Percentiles rank a stretch among this genome's conserved stretches.
Conservation (phyloP, 2,888 invertebrate genomes). For the Heteromurus nitidus region DNA sequence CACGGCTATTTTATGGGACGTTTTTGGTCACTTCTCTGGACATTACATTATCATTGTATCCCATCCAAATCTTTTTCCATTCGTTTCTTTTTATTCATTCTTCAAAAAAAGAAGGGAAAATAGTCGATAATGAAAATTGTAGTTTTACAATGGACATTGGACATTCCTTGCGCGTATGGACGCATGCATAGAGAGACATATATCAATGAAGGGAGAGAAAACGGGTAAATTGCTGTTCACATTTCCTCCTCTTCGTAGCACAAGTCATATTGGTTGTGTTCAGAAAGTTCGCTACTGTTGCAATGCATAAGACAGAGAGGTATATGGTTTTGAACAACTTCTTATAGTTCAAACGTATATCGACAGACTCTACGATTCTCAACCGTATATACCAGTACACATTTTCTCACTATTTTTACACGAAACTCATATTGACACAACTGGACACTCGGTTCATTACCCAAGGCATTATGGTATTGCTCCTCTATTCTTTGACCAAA, state of each 20-base stretch:
- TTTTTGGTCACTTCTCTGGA: slow-evolving; percentile 66
- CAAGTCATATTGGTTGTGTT: too few relatives aligned
- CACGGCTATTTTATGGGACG: slow-evolving; percentile 69
- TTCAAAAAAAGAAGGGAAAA: slow-evolving; percentile 1
- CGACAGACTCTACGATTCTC: background rate
- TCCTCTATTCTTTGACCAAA: too few relatives aligned
- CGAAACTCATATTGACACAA: slow-evolving; percentile 12
- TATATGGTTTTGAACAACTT: too few relatives aligned
- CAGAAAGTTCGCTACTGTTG: too few relatives aligned
- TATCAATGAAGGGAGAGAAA: too few relatives aligned
- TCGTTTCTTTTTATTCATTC: background rate
- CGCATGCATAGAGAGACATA: background rate
- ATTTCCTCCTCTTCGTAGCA: background rate
- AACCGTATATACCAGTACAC: too few relatives aligned
- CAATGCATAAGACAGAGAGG: too few relatives aligned
- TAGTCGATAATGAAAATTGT: slow-evolving; percentile 24
- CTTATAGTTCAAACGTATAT: too few relatives aligned
- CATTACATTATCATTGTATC: too few relatives aligned
- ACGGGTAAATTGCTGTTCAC: slow-evolving; percentile 13
- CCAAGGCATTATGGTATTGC: slow-evolving; percentile 15
- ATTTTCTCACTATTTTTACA: background rate
- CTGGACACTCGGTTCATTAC: slow-evolving; percentile 49
- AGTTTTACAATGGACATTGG: background rate
- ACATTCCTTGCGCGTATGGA: slow-evolving; percentile 2
- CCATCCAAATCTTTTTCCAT: slow-evolving; percentile 7